Percentiles rank a stretch among this genome's conserved stretches.
These are phyloP conservation scores for Drosophila paranaensis DNA, from an alignment of 2,888 invertebrate genomes.

Conservation along the genomic window DNA sequence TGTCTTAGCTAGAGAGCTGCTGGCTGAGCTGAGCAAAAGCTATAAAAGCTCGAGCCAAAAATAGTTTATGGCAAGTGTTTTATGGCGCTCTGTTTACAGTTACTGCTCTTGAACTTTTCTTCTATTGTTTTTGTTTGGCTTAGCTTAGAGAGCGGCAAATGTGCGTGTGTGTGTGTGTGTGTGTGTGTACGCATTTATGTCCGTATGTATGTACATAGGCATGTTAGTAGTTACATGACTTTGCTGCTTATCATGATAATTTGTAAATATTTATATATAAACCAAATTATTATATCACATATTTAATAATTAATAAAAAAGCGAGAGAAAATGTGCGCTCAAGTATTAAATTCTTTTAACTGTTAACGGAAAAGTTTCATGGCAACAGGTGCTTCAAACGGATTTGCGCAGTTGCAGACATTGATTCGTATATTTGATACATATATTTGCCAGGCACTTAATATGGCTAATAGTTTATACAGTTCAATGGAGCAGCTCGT, in stretches of 20 bases:
- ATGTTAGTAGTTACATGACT: not conserved
- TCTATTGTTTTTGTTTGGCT: not conserved
- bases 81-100: conserved; percentile 24
- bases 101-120: not conserved
- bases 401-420: not conserved
- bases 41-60: not conserved
- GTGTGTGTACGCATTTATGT: not conserved
- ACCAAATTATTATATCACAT: not conserved
- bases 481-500: not conserved
- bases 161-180: not conserved
- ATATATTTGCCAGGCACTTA: not conserved
- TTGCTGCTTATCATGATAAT: conserved; percentile 1
- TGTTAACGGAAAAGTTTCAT: conserved; percentile 8
- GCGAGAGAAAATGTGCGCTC: not conserved
- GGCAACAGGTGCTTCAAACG: conserved; percentile 4
- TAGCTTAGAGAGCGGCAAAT: not conserved
- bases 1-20: not conserved
- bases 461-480: not conserved
- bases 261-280: too few species aligned
- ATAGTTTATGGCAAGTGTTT: conserved; percentile 13
- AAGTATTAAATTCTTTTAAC: not conserved
- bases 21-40: conserved; percentile 1
- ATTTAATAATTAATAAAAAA: not conserved
- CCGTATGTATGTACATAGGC: not conserved
- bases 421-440: too few species aligned